Conservation (phyloP, 1,140 invertebrate species). For the Dendrolimus punctatus region DNA sequence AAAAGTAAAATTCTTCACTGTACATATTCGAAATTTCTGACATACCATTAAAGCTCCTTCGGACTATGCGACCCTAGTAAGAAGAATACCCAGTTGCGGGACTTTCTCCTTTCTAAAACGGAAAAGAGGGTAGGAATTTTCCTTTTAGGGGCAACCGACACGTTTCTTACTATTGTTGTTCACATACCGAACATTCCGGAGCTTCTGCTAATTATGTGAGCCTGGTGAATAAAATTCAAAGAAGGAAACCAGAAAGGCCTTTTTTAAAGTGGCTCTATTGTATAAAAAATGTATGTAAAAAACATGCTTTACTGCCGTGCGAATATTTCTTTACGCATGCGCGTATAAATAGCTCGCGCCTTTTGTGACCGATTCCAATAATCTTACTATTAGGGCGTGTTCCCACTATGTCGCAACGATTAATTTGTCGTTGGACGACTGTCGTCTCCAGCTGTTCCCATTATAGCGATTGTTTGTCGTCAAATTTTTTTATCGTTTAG, state of each 20-base stretch:
- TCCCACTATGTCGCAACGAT: too few relatives aligned
- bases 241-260: conserved; percentile 47
- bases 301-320: conserved; percentile 10
- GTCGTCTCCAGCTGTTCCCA: too few relatives aligned
- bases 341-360: too few relatives aligned
- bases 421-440: too few relatives aligned
- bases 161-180: conserved; percentile 11
- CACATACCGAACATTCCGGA: conserved; percentile 46
- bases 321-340: conserved; percentile 1
- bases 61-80: conserved; percentile 45
- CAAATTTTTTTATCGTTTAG: too few relatives aligned
- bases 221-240: conserved; percentile 66
- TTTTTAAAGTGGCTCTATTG: conserved; percentile 37
- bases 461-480: too few relatives aligned
- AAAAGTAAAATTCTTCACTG: background rate
- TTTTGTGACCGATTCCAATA: too few relatives aligned
- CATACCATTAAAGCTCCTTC: background rate
- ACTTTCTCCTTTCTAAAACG: conserved; percentile 62
- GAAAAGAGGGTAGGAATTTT: conserved; percentile 15
- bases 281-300: conserved; percentile 31
- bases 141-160: conserved; percentile 7
- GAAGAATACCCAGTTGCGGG: conserved; percentile 70
- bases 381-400: too few relatives aligned
- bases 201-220: conserved; percentile 27
- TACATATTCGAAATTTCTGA: background rate